These are phyloP conservation scores for Sialis fuliginosa DNA, from an alignment of 2,888 invertebrate genomes.

Conservation along the genomic window DNA sequence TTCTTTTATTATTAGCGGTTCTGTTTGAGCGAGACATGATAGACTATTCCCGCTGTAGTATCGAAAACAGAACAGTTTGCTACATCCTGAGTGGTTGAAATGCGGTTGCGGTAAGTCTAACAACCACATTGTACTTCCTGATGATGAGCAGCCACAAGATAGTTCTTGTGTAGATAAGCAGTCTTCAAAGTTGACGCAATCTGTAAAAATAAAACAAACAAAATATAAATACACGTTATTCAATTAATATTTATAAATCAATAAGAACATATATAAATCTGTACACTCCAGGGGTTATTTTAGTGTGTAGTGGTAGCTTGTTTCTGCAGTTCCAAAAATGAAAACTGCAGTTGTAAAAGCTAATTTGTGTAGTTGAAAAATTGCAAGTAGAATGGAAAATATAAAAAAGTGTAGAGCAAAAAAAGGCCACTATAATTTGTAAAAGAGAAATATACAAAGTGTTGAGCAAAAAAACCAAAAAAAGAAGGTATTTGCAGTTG, in stretches of 20 bases:
- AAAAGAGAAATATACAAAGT: no score
- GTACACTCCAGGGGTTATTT: no score
- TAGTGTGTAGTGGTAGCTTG: no score
- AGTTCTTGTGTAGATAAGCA: constrained; percentile 24
- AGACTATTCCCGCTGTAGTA: constrained; percentile 47
- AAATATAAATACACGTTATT: constrained; percentile 2
- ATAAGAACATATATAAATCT: background rate
- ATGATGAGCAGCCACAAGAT: constrained; percentile 34
- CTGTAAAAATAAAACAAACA: constrained; percentile 20
- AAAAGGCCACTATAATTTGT: no score
- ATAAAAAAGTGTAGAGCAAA: no score
- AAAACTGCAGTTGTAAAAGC: no score
- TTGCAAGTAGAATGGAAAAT: no score
- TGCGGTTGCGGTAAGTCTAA: constrained; percentile 47
- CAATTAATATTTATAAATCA: background rate
- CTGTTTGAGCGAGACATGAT: constrained; percentile 45
- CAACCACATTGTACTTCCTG: constrained; percentile 51
- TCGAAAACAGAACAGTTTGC: constrained; percentile 49
- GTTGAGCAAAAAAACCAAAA: no score
- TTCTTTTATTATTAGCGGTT: constrained; percentile 40
- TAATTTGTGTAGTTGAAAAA: no score
- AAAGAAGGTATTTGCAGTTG: no score
- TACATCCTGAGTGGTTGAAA: constrained; percentile 44
- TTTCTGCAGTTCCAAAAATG: no score
- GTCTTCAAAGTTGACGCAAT: constrained; percentile 23